Evolutionary conservation across 1,140 invertebrate species (phyloP), one percentile per base, ranked within the genome.

Genomic region (Drosophila teissieri): DNA sequence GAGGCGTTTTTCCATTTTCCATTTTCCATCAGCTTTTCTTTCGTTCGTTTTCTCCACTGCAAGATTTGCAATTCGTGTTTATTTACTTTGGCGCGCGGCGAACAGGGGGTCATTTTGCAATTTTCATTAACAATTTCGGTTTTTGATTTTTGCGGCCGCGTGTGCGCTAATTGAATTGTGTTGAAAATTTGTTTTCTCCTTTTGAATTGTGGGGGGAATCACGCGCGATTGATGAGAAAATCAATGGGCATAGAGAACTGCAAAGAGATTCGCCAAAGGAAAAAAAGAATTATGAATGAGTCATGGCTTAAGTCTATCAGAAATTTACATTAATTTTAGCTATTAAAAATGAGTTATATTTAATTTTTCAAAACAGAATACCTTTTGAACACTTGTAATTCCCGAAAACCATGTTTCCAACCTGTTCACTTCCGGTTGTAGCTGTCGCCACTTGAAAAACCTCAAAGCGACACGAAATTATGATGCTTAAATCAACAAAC

Each of bases 101-200:
- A 11, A 22, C 4, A 31, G 14, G 57, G 31, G 53, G 45, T 36
- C 27, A 72, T 51, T 67, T 72, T 62, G 74, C 57, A 55, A 88
- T 88, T 85, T 88, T 88, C 82, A 85, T 85, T 82, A 88, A 85
- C 78, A 85, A 77, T 77, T 77, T 60, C 64, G 64, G 67, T 70
- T 70, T 69, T 69, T 39, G 64, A 31, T 10, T 31, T 56, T 56
- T 75, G 73, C 61, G 78, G 83, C 79, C 79, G 82, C 62, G 60
- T 58, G 61, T 75, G 19, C 45, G 70, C 63, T 86, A 88, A 86
- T 86, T 86, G 82, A 88, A 79, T 86, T 86, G 82, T 88, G 82
- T 72, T 70, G 44, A 70, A 70, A 70, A 70, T 57, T 57, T 70
- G 67, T 70, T 70, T 70, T 72, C 68, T 70, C 68, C 44, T 52